Base-by-base conservation (phyloP, 2,888 invertebrate genomes). In the Tromatobia lineatoria region DNA sequence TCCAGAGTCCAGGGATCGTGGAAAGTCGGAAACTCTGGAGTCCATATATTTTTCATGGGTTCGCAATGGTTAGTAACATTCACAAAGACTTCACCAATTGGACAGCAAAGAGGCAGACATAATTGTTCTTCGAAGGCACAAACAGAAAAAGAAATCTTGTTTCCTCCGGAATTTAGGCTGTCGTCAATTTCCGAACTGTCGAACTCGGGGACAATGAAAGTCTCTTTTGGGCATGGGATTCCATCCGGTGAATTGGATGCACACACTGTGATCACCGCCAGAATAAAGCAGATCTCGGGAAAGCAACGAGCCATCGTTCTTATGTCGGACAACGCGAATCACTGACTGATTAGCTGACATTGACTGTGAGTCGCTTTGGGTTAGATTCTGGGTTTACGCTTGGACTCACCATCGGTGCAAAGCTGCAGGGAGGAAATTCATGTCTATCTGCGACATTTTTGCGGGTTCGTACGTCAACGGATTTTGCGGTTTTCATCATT, bases 61-160 rank as follows among this genome's bases (percentile, higher is more conserved):
- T 78, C 10, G 38, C 85, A 69, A 1, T 50, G 3, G 4, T 11
- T 13, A 0, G 3, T 3, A 64, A 57, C 20, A 4, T 4, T 29
- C 29, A 29, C 29, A 4, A 29, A 4, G 29, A 29, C 59, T 0
- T 54, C 7, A 2, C 79, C 81, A 0, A 75, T 38, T 0, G 88
- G 83, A 29, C 91, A 91, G 52, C 92, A 92, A 11, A 92, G 61
- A 0, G 85, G 78, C 10, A 92, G 20, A 25, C 88, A 88, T 1
- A 80, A 59, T 50, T 52, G 66, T 10, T 52, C 67, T 10, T 23
- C 15, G 42, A 87, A 87, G 2, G 86, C 83, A 67, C 89, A 89
- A 18, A 69, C 84, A 38, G 25, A 47, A n/a, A n/a, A n/a, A 7
- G 38, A 82, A 7, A n/a, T n/a, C 54, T 81, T 64, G 7, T 42